Evolutionary conservation across 2,113 vertebrate species (phyloP).

Genomic region (Hippolais icterina): DNA sequence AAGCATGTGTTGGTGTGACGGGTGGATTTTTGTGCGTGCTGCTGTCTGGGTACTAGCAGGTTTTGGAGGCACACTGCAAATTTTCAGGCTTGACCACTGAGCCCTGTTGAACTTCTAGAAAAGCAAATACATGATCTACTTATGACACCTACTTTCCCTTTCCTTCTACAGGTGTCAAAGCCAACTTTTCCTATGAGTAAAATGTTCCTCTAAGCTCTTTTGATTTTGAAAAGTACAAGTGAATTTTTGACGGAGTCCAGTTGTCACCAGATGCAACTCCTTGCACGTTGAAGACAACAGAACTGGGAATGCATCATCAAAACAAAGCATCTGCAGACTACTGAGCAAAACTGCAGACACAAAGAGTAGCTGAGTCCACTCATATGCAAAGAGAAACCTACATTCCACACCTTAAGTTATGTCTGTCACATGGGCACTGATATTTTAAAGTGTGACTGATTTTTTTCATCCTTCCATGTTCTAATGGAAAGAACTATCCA

Average conservation of each 20-base stretch:
- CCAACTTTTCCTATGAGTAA: not conserved
- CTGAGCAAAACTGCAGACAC: not conserved
- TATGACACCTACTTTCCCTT: not conserved
- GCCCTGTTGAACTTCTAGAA: not conserved
- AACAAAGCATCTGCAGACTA: not conserved
- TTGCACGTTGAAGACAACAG: not conserved
- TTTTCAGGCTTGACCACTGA: not conserved
- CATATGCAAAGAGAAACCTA: not conserved
- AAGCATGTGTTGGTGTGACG: not conserved
- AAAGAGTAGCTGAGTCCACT: not conserved
- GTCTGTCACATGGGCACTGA: not conserved
- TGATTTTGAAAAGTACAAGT: not conserved
- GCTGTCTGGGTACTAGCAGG: not conserved
- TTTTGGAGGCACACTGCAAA: not conserved
- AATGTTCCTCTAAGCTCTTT: not conserved
- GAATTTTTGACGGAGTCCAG: not conserved
- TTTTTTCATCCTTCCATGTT: not conserved
- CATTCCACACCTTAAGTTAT: not conserved
- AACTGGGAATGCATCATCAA: not conserved
- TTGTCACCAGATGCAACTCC: not conserved
- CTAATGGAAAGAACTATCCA: not conserved
- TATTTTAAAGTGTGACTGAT: not conserved
- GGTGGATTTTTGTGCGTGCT: not conserved
- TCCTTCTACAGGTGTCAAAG: not conserved
- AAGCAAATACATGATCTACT: not conserved